phyloP scores from a whole-genome alignment of 2,797 vertebrate species.

The Lerista edwardsae region DNA sequence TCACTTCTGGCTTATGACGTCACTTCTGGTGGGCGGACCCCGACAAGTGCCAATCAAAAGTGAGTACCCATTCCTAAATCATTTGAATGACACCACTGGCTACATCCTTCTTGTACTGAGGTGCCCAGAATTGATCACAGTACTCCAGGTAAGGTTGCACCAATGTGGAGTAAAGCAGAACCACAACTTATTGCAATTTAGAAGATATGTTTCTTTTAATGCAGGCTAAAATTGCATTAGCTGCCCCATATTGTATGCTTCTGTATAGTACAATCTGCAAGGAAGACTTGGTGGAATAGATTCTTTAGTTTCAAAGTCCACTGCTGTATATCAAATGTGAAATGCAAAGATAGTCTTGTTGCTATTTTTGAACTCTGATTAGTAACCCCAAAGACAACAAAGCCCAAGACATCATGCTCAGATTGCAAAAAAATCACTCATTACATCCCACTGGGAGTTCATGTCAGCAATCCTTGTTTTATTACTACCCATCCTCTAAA shows the following conservation, averaged over 20 bases:
- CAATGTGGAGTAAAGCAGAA: too few species aligned
- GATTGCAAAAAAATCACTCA: neutral
- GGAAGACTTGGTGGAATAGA: constrained; percentile 15
- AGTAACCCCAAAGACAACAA: neutral
- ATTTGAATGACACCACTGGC: too few species aligned
- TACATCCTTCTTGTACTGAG: too few species aligned
- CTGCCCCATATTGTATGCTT: neutral
- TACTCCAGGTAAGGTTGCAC: too few species aligned
- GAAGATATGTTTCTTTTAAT: too few species aligned
- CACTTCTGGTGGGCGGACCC: too few species aligned
- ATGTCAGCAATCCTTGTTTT: constrained; percentile 28
- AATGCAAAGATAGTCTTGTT: constrained; percentile 28
- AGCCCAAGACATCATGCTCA: neutral
- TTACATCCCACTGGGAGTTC: neutral
- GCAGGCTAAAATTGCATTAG: neutral
- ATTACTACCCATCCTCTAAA: constrained; percentile 27
- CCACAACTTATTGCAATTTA: too few species aligned
- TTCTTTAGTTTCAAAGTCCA: constrained; percentile 5
- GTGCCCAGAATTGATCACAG: too few species aligned
- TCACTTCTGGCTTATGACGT: too few species aligned
- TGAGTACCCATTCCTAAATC: too few species aligned
- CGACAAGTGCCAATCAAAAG: too few species aligned
- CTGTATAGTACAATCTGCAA: constrained; percentile 5
- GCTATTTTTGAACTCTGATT: constrained; percentile 18
- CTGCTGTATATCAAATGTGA: constrained; percentile 26